Evolutionary conservation across 2,113 vertebrate genomes (phyloP).

Genomic region (Orthonyx spaldingii): DNA sequence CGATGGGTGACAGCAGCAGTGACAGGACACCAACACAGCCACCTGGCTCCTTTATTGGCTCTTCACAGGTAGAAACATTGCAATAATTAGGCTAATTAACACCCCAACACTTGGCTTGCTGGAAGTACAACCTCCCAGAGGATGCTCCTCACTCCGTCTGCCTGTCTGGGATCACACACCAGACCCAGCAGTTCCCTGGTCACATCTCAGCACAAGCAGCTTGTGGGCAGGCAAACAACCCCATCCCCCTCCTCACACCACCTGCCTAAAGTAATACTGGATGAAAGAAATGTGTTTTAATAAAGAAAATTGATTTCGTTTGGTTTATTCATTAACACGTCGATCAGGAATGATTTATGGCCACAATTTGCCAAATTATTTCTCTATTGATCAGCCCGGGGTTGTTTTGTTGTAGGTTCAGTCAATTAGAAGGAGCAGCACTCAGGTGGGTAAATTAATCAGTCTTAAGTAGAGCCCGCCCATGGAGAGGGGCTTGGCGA

Average conservation of each 20-base stretch:
- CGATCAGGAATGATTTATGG: constrained; percentile 71
- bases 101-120: neutral
- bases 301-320: constrained; percentile 71
- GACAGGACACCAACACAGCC: neutral
- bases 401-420: constrained; percentile 66
- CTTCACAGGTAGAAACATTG: neutral
- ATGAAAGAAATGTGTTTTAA: constrained; percentile 69
- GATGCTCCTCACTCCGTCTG: neutral
- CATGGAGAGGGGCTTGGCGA: neutral
- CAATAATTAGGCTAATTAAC: neutral
- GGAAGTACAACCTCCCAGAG: neutral
- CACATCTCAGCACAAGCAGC: neutral
- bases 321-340: constrained; percentile 65
- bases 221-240: accelerated
- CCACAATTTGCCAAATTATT: constrained; percentile 79
- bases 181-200: accelerated
- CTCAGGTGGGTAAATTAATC: constrained; percentile 59
- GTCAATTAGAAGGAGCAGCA: constrained; percentile 65
- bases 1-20: accelerated
- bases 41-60: neutral
- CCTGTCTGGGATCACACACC: neutral
- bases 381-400: constrained; percentile 68
- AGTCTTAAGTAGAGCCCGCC: neutral
- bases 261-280: constrained; percentile 43
- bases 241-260: neutral